A percentile compares a stretch with the other conserved stretches of the same genome.
phyloP scores from a whole-genome alignment of 2,113 vertebrate genomes.

The Thalassoma bifasciatum region DNA sequence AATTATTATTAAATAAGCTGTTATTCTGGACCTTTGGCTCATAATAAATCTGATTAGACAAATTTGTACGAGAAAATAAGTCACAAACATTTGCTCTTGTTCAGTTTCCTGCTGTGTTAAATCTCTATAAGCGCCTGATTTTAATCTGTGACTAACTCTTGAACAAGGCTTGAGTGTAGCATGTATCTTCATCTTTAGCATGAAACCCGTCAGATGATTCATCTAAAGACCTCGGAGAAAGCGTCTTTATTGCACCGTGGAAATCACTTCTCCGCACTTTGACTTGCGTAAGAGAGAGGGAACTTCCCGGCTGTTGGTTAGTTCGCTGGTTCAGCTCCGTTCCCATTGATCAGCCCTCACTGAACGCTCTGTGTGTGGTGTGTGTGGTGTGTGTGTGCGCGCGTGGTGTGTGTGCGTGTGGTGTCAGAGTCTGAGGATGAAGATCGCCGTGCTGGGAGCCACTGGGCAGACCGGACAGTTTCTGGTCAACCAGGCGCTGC shows the following conservation, averaged over 20 bases:
- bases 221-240: neutral
- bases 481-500: constrained; percentile 82
- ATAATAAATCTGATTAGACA: too few relatives aligned
- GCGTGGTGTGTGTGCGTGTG: neutral
- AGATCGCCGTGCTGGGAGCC: constrained; percentile 83
- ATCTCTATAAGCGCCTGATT: neutral
- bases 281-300: constrained; percentile 45
- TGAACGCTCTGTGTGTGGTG: neutral
- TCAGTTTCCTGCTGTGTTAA: too few relatives aligned
- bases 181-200: neutral
- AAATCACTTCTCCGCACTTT: constrained; percentile 39
- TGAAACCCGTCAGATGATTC: constrained; percentile 11
- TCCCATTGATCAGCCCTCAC: neutral
- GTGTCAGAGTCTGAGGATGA: constrained; percentile 75
- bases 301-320: neutral
- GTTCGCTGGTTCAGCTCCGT: neutral
- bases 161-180: neutral
- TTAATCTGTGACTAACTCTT: neutral
- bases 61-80: too few relatives aligned
- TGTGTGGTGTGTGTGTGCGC: neutral
- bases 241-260: constrained; percentile 35
- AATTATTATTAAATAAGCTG: too few relatives aligned
- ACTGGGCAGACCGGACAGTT: constrained; percentile 84
- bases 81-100: too few relatives aligned
- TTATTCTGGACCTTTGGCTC: too few relatives aligned